Evolutionary conservation across 2,797 vertebrate species (phyloP).

Genomic region (Hybognathus amarus): DNA sequence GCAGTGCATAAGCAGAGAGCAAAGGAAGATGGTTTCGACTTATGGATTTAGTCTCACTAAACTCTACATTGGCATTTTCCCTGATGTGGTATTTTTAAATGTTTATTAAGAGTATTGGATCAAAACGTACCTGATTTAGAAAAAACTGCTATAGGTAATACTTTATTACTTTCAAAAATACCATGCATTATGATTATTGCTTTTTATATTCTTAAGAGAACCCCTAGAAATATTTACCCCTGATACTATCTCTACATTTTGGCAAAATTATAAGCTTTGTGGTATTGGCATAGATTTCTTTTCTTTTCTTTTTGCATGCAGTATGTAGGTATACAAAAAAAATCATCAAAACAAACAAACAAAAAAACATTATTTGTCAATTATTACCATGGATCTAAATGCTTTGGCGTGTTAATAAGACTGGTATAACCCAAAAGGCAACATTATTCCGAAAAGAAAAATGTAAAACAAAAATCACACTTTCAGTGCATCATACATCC

Average conservation of each 20-base stretch:
- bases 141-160: constrained; percentile 86
- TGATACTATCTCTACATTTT: constrained; percentile 85
- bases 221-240: constrained; percentile 89
- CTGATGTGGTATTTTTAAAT: constrained; percentile 87
- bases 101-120: constrained; percentile 85
- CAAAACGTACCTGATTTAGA: constrained; percentile 88
- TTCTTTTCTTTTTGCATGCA: constrained; percentile 80
- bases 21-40: constrained; percentile 78
- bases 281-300: constrained; percentile 86
- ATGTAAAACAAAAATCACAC: constrained; percentile 64
- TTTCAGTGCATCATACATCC: constrained; percentile 42
- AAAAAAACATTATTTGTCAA: constrained; percentile 71
- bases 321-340: constrained; percentile 66
- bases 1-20: constrained; percentile 88
- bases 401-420: constrained; percentile 85
- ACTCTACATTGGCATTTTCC: constrained; percentile 89
- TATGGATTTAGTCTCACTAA: constrained; percentile 74
- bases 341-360: constrained; percentile 62
- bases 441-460: constrained; percentile 68
- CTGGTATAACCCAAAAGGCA: constrained; percentile 65
- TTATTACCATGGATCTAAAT: constrained; percentile 65
- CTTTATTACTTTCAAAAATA: constrained; percentile 86
- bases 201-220: constrained; percentile 91
- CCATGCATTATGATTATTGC: constrained; percentile 98
- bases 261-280: constrained; percentile 85